phyloP scores from a whole-genome alignment of 2,797 vertebrate genomes.

The Holocentrus rufus region DNA sequence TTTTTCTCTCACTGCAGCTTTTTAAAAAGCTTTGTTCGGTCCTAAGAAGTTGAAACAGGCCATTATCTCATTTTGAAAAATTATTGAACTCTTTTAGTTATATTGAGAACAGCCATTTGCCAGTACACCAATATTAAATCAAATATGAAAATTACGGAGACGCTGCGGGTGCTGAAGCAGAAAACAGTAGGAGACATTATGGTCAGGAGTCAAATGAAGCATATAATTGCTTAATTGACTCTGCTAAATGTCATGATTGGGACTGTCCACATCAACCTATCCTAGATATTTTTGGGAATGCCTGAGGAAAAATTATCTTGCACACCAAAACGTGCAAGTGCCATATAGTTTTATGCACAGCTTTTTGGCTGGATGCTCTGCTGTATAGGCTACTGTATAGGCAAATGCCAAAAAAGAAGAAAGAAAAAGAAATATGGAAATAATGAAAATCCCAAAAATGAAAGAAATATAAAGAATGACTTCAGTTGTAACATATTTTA shows the following conservation, averaged over 20 bases:
- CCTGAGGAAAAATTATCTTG: not conserved
- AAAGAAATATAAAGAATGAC: no score
- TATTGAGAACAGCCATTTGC: slow-evolving; percentile 31
- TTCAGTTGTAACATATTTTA: no score
- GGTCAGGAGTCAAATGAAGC: slow-evolving; percentile 65
- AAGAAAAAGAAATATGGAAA: no score
- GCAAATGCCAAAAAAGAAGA: no score
- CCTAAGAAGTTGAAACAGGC: slow-evolving; percentile 19
- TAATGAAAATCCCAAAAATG: no score
- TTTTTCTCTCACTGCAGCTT: not conserved
- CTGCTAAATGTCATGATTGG: slow-evolving; percentile 56
- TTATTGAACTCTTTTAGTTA: slow-evolving; percentile 15
- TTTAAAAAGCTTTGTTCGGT: slow-evolving; percentile 17
- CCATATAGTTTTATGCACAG: not conserved
- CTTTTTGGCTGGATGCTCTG: not conserved
- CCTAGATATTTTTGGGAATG: slow-evolving; percentile 2
- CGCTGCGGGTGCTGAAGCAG: slow-evolving; percentile 48
- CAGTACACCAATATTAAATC: slow-evolving; percentile 52
- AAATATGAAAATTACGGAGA: slow-evolving; percentile 55
- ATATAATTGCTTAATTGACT: slow-evolving; percentile 71
- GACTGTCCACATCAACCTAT: slow-evolving; percentile 33
- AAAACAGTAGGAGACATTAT: slow-evolving; percentile 59
- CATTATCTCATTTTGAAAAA: slow-evolving; percentile 41
- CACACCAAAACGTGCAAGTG: not conserved
- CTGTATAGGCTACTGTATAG: no score